These are phyloP conservation scores for Drosophila dunni DNA, from an alignment of 1,140 invertebrate genomes.

Conservation along the genomic window DNA sequence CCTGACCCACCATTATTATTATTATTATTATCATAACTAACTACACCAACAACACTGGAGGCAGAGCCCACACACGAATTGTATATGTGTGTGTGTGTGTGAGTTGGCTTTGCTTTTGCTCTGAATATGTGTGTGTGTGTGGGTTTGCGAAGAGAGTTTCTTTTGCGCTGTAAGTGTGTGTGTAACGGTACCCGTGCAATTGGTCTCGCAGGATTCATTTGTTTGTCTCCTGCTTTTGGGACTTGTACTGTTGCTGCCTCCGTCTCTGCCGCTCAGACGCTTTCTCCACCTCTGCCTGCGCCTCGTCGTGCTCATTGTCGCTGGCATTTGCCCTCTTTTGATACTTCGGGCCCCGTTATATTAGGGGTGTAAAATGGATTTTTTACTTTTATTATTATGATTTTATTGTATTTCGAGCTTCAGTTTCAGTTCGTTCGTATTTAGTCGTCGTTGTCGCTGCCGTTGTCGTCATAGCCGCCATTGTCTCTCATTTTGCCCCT, in stretches of 20 bases:
- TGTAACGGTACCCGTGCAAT: conserved; percentile 60
- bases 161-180: conserved; percentile 27
- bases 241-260: conserved; percentile 11
- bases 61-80: conserved; percentile 19
- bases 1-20: conserved; percentile 57
- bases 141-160: conserved; percentile 33
- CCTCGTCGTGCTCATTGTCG: conserved; percentile 37
- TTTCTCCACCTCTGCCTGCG: conserved; percentile 6
- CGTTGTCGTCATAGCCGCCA: conserved; percentile 31
- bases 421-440: conserved; percentile 56
- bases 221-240: conserved; percentile 56
- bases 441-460: conserved; percentile 42
- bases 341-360: conserved; percentile 57
- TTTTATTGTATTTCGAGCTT: conserved; percentile 82
- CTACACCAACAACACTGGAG: conserved; percentile 28
- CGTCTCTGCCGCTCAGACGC: background rate
- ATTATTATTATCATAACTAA: conserved; percentile 79
- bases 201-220: conserved; percentile 84
- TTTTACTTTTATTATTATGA: conserved; percentile 84
- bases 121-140: conserved; percentile 15
- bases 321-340: conserved; percentile 48
- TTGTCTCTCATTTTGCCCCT: conserved; percentile 68
- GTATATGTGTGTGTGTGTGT: background rate
- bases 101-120: conserved; percentile 12
- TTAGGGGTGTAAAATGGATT: conserved; percentile 84